Percentiles rank a stretch among this genome's conserved stretches.
Conservation (phyloP, 1,140 invertebrate species). For the Coelopa frigida region DNA sequence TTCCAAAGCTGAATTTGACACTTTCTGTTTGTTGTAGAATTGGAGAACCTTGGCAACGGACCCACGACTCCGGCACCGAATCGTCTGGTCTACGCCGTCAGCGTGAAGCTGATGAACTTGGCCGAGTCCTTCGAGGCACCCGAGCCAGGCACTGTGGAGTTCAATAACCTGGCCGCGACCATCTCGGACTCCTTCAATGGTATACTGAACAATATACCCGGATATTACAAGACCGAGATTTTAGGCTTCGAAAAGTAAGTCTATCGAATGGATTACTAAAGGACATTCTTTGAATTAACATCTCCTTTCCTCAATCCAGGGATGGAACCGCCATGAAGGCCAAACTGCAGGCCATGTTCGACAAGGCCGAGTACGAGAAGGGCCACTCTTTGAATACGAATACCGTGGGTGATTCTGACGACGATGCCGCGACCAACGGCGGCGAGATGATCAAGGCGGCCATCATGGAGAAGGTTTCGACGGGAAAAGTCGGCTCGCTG, state of each 20-base stretch:
- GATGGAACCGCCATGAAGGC: slow-evolving; percentile 55
- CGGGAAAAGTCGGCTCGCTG: slow-evolving; percentile 66
- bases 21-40: slow-evolving; percentile 17
- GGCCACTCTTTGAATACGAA: slow-evolving; percentile 45
- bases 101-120: slow-evolving; percentile 66
- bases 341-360: slow-evolving; percentile 58
- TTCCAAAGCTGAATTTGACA: background rate
- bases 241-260: slow-evolving; percentile 66
- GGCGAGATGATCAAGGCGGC: slow-evolving; percentile 50
- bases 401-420: slow-evolving; percentile 36
- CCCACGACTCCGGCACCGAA: slow-evolving; percentile 56
- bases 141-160: slow-evolving; percentile 59
- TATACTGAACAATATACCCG: slow-evolving; percentile 58
- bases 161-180: slow-evolving; percentile 61
- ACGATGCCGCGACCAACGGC: slow-evolving; percentile 39
- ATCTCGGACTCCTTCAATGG: slow-evolving; percentile 59
- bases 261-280: background rate
- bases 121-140: slow-evolving; percentile 70
- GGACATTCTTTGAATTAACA: background rate
- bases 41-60: slow-evolving; percentile 49
- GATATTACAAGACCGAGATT: slow-evolving; percentile 62
- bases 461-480: slow-evolving; percentile 60
- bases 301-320: slow-evolving; percentile 33
- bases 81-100: slow-evolving; percentile 59
- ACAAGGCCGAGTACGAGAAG: slow-evolving; percentile 56